Evolutionary conservation across 2,797 vertebrate species (phyloP).

Genomic region (Poliocrania exsul): DNA sequence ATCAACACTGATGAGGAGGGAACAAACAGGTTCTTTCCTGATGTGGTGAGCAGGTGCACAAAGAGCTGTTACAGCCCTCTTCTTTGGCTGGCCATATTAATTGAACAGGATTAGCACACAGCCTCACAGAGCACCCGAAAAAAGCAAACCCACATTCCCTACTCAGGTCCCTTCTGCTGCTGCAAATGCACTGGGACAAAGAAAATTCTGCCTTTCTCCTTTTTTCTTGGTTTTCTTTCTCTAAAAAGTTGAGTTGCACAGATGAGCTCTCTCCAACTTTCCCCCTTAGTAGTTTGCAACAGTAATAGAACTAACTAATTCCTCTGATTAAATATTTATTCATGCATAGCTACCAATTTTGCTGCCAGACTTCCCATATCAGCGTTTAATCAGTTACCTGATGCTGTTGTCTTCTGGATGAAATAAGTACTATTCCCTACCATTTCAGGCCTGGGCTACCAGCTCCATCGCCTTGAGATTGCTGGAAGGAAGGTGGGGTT

Average conservation of each 20-base stretch:
- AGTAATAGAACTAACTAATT: neutral
- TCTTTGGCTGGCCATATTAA: neutral
- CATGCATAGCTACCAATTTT: neutral
- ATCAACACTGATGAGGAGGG: slow-evolving; percentile 16
- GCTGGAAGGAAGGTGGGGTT: neutral
- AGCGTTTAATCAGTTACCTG: neutral
- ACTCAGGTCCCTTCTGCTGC: neutral
- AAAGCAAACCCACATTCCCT: neutral
- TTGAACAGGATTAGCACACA: neutral
- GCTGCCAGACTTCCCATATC: neutral
- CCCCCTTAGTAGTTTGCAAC: neutral
- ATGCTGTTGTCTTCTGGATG: neutral
- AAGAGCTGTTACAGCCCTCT: neutral
- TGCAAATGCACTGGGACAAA: neutral
- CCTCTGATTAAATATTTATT: neutral
- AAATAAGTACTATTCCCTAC: neutral
- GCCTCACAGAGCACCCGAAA: rapidly evolving
- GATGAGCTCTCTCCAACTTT: neutral
- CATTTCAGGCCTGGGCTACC: neutral
- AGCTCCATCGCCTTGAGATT: neutral
- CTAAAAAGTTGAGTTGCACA: neutral
- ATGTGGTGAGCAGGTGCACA: rapidly evolving
- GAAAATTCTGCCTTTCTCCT: neutral
- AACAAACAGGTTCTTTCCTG: neutral
- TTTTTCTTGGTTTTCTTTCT: neutral